These are phyloP conservation scores for Stegodyphus mimosarum DNA, from an alignment of 1,140 invertebrate genomes.

Conservation along the genomic window DNA sequence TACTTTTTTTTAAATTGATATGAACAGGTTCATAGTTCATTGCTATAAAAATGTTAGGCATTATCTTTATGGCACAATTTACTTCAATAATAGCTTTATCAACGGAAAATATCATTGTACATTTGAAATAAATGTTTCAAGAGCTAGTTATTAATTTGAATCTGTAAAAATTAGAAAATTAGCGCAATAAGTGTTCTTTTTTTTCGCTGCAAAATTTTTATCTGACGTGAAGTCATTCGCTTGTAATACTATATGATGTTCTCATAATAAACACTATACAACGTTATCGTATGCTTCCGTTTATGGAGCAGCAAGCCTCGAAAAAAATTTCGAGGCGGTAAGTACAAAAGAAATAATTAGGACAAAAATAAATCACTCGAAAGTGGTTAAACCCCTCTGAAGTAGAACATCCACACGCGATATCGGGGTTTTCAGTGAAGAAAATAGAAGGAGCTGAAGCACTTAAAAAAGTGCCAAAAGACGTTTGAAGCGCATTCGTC, in stretches of 20 bases:
- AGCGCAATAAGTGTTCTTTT: too few species aligned
- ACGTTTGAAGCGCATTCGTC: neutral
- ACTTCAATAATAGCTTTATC: too few species aligned
- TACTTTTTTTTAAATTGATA: too few species aligned
- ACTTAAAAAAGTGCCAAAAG: neutral
- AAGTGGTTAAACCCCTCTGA: conserved; percentile 1
- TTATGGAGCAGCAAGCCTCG: too few species aligned
- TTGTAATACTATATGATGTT: neutral
- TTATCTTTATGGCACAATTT: too few species aligned
- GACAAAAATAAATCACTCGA: conserved; percentile 27
- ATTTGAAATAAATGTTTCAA: too few species aligned
- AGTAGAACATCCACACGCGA: neutral
- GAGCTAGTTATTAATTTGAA: too few species aligned
- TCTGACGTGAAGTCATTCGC: neutral
- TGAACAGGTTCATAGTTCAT: too few species aligned
- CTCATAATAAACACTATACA: neutral
- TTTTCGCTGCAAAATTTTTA: neutral
- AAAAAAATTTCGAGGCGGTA: neutral
- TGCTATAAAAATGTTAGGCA: too few species aligned
- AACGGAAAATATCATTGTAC: too few species aligned
- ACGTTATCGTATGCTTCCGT: neutral
- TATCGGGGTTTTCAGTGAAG: neutral
- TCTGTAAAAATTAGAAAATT: too few species aligned
- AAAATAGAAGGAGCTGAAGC: neutral
- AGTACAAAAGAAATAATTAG: conserved; percentile 53